Evolutionary conservation across 2,888 invertebrate species (phyloP).

Genomic region (Philereme vetulata): DNA sequence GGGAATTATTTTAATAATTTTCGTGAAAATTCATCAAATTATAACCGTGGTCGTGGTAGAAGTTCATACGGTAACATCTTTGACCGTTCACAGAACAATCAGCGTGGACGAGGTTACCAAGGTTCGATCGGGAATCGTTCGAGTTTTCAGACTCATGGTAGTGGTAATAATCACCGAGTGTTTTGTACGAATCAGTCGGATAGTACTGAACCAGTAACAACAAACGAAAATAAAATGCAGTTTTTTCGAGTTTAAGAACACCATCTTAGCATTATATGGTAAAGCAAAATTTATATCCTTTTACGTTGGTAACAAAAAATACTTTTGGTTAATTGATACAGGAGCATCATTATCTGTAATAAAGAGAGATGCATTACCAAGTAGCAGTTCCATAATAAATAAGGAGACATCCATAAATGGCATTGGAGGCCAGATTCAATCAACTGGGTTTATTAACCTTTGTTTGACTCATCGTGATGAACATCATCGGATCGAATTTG

Average conservation of each 20-base stretch:
- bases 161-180: neutral
- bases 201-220: neutral
- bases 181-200: neutral
- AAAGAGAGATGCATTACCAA: neutral
- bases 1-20: no score
- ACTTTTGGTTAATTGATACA: neutral
- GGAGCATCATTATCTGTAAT: neutral
- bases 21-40: no score
- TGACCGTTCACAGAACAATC: no score
- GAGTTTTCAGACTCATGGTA: no score
- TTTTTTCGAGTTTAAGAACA: neutral
- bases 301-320: neutral
- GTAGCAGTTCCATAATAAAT: neutral
- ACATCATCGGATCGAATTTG: neutral
- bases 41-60: no score
- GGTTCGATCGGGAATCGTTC: neutral
- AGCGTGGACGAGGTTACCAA: no score
- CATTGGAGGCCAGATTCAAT: neutral
- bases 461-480: neutral
- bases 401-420: neutral
- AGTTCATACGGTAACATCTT: no score
- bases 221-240: no score
- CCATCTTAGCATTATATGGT: neutral
- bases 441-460: neutral
- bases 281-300: neutral